phyloP scores from a whole-genome alignment of 2,888 invertebrate species.

The Agonopterix arenella region DNA sequence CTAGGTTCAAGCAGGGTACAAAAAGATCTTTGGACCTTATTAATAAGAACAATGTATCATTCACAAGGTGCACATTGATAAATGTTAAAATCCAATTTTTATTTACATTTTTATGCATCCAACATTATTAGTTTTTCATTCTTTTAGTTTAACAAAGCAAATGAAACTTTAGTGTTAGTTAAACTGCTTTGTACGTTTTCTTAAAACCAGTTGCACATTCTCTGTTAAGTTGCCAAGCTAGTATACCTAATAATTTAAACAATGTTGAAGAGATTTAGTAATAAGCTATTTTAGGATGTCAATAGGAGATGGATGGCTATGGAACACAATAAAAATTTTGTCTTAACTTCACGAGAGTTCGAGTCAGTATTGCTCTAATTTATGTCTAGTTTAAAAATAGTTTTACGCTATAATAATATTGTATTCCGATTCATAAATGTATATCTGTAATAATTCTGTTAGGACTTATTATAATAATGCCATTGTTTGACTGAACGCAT shows the following conservation, averaged over 20 bases:
- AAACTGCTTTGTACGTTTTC: not conserved
- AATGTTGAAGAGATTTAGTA: too few species aligned
- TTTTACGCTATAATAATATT: not conserved
- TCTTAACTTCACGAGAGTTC: conserved; percentile 3
- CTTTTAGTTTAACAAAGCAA: too few species aligned
- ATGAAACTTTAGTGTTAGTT: too few species aligned
- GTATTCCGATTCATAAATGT: not conserved
- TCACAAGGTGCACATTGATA: too few species aligned
- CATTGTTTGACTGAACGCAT: conserved; percentile 41
- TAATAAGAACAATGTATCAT: too few species aligned
- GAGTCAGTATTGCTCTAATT: conserved; percentile 9
- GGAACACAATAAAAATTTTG: not conserved
- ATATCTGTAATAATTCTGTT: not conserved
- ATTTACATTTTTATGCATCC: too few species aligned
- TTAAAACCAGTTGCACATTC: not conserved
- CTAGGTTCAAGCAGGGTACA: too few species aligned
- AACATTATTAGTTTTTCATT: too few species aligned
- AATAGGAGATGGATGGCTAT: not conserved
- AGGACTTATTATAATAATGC: conserved; percentile 13
- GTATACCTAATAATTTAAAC: too few species aligned
- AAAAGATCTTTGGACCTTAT: too few species aligned
- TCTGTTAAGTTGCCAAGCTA: not conserved
- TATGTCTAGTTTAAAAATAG: conserved; percentile 1
- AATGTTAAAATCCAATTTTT: too few species aligned
- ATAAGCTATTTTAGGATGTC: too few species aligned